phyloP scores from a whole-genome alignment of 2,888 invertebrate genomes.

The Creontiades dilutus region DNA sequence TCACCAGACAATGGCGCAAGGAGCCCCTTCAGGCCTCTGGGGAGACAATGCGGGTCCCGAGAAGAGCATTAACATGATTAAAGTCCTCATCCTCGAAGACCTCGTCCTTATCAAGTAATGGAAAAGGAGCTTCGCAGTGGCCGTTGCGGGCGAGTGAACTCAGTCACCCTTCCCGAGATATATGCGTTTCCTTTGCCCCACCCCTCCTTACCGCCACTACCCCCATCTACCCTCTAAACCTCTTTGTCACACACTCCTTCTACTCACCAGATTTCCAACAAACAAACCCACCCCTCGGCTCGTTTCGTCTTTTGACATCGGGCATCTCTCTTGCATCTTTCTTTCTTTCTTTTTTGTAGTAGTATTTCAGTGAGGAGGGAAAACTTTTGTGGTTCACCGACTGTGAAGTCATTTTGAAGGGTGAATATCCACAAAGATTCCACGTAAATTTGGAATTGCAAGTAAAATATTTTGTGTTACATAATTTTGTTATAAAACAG shows the following conservation, averaged over 20 bases:
- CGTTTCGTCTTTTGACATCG: conserved; percentile 4
- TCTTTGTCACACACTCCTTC: conserved; percentile 40
- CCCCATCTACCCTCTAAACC: neutral
- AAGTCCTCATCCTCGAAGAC: conserved; percentile 26
- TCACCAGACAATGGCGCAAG: conserved; percentile 2
- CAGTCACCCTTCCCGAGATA: conserved; percentile 16
- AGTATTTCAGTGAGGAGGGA: neutral
- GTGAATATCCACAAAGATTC: too few species aligned
- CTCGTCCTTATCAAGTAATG: conserved; percentile 57
- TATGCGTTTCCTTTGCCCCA: conserved; percentile 55
- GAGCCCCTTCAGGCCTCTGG: conserved; percentile 6
- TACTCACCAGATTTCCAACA: conserved; percentile 35
- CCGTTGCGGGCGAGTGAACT: conserved; percentile 47
- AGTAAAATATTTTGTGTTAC: too few species aligned
- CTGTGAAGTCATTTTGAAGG: neutral
- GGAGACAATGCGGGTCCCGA: conserved; percentile 29
- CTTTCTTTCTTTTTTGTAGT: neutral
- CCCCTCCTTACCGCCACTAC: too few species aligned
- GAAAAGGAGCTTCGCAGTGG: conserved; percentile 43
- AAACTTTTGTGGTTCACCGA: neutral
- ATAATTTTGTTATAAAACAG: too few species aligned
- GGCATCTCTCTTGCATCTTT: neutral
- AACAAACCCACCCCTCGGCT: conserved; percentile 28
- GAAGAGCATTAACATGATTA: conserved; percentile 58
- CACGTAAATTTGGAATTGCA: too few species aligned